Base-by-base conservation (phyloP, 2,888 invertebrate species). In the Leptopilina drosophilae region DNA sequence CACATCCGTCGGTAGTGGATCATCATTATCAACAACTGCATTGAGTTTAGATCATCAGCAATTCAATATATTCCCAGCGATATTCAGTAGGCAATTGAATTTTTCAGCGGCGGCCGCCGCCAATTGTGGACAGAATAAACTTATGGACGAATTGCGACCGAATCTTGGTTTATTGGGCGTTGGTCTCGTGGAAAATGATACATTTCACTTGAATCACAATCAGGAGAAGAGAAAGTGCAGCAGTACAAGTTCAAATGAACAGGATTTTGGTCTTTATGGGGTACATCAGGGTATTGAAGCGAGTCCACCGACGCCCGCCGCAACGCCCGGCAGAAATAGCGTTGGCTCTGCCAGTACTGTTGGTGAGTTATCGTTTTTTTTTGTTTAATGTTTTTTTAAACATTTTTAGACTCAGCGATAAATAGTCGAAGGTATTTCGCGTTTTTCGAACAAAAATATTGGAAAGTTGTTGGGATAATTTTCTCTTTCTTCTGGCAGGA, bases 21-120 rank as follows among this genome's bases (percentile, higher is more conserved):
- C 89, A 73, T 91, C 89, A 69, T 85, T 89, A 80, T 90, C 93
- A 88, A 94, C 93, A 88, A 93, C 93, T 89, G 93, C 93, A 88
- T 93, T 94, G 88, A 94, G 93, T 86, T 87, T 92, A 78, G 94
- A 94, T 87, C 95, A 95, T 84, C 96, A 96, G 91, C 97, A 97
- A 93, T 97, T 97, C 93, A 97, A 97, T 93, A 97, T 97, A 89
- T 97, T 97, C 92, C 97, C 97, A 88, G 97, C 97, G 82, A 97
- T 97, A 91, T 97, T 97, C 92, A 97, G 97, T 93, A 94, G 97
- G 84, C 97, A 97, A 92, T 94, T 97, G 87, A 97, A 97, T 92
- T 97, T 97, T 92, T 95, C 95, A 76, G 94, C 95, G 87, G 90
- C 90, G 2, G 88, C 95, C 78, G 90, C 89, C 11, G 90, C 89